These are phyloP conservation scores for Microplitis deprimator DNA, from an alignment of 2,888 invertebrate species.

Conservation along the genomic window DNA sequence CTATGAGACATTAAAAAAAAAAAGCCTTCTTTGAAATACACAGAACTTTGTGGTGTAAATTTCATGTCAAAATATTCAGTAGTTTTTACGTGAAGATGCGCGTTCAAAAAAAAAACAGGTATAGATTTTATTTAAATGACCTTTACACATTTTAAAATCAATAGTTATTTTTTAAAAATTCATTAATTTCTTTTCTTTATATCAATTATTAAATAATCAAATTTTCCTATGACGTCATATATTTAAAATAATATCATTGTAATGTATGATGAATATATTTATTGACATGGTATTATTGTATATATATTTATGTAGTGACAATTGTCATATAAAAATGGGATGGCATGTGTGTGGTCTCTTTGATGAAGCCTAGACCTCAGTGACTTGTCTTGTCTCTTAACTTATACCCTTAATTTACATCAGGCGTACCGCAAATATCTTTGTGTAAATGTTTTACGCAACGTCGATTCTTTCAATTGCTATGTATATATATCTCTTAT, in stretches of 20 bases:
- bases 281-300: slow-evolving; percentile 10
- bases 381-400: slow-evolving; percentile 29
- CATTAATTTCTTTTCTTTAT: background rate
- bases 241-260: too few species aligned
- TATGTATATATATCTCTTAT: background rate
- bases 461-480: slow-evolving; percentile 28
- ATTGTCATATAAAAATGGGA: slow-evolving; percentile 24
- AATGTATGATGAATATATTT: background rate
- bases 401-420: slow-evolving; percentile 36
- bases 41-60: too few species aligned
- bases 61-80: too few species aligned
- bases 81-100: too few species aligned
- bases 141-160: background rate
- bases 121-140: background rate
- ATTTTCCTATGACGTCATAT: too few species aligned
- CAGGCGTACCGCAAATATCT: slow-evolving; percentile 43
- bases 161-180: background rate
- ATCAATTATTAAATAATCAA: too few species aligned
- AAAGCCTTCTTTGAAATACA: too few species aligned
- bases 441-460: slow-evolving; percentile 45
- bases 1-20: too few species aligned
- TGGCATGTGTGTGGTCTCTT: slow-evolving; percentile 30
- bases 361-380: slow-evolving; percentile 32
- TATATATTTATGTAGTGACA: slow-evolving; percentile 14
- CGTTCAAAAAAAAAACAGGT: too few species aligned